Percentiles rank a stretch among this genome's conserved stretches.
These are phyloP conservation scores for Odontothrips loti DNA, from an alignment of 2,888 invertebrate species.

Conservation along the genomic window DNA sequence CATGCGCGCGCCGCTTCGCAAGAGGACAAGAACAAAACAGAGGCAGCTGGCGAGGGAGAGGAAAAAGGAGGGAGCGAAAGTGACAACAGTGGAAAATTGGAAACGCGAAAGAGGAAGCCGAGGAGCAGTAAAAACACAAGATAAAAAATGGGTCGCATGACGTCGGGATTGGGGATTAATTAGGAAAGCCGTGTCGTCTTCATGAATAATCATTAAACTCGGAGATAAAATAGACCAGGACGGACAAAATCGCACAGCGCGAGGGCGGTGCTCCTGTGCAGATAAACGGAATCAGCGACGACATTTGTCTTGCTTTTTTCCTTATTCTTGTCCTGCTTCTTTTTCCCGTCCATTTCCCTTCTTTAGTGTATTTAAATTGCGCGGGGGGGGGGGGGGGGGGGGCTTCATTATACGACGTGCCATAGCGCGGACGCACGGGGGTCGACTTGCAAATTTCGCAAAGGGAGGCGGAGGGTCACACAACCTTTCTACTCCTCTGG, in stretches of 20 bases:
- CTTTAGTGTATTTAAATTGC: conserved; percentile 10
- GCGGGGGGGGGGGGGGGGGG: not conserved
- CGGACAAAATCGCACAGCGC: not conserved
- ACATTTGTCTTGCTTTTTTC: not conserved
- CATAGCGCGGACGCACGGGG: no score
- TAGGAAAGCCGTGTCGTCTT: not conserved
- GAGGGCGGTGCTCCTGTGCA: not conserved
- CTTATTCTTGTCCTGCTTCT: not conserved
- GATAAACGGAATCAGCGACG: conserved; percentile 1
- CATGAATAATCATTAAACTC: conserved; percentile 18
- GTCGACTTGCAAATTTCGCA: not conserved
- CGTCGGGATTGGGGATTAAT: conserved; percentile 20
- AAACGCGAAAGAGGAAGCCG: not conserved
- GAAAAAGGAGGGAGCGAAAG: not conserved
- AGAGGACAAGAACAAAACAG: not conserved
- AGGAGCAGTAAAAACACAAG: no score
- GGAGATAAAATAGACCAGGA: not conserved
- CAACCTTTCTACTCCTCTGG: not conserved
- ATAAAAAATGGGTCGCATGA: not conserved
- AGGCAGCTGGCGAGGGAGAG: not conserved
- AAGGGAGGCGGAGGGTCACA: not conserved
- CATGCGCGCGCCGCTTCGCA: not conserved
- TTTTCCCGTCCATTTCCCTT: not conserved
- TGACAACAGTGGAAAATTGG: not conserved
- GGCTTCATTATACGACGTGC: not conserved